Evolutionary conservation across 2,888 invertebrate genomes (phyloP), one percentile per base, ranked within the genome.

Genomic region (Plebejus anna): DNA sequence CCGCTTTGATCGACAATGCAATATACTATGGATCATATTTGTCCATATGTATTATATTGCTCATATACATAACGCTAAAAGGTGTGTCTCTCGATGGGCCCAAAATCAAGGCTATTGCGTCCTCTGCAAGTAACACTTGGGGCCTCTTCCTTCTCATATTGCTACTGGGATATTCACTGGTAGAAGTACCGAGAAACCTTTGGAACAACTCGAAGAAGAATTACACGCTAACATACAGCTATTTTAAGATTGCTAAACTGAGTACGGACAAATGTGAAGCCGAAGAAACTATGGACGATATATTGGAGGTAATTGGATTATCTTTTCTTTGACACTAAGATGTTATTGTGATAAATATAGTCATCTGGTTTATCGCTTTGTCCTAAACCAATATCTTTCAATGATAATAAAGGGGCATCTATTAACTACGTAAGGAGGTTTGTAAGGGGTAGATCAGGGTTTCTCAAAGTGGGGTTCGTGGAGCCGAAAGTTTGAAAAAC

Each of bases 71-170:
- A 76, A 98, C 98, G 1, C 92, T 98, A 9, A 97, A 98, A 87
- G 97, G 96, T n/a, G 95, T 98, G 11, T 95, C 97, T 82, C 94
- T 99, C 78, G 98, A 99, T 89, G 97, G 97, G 96, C 97, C 95
- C 78, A 98, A 99, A 88, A 94, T 99, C 57, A 99, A 99, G 92
- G 97, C 98, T 0, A 98, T 99, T 81, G 98, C 99, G 38, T 98
- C 99, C 4, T 98, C 99, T 22, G 99, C 99, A 3, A 99, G 99
- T 85, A 99, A 99, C 88, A 99, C 99, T 0, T 99, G 99, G 99
- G 99, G 99, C 77, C 94, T 99, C 76, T 98, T 99, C 88, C 94
- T 99, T 51, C 94, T 99, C 75, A 98, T 99, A 73, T 92, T 99
- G 36, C 94, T 99, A 79, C 95, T 99, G 32, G 96, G 97, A 47